Base-by-base conservation (phyloP, 2,113 vertebrate genomes). In the Gasterosteus nipponicus region DNA sequence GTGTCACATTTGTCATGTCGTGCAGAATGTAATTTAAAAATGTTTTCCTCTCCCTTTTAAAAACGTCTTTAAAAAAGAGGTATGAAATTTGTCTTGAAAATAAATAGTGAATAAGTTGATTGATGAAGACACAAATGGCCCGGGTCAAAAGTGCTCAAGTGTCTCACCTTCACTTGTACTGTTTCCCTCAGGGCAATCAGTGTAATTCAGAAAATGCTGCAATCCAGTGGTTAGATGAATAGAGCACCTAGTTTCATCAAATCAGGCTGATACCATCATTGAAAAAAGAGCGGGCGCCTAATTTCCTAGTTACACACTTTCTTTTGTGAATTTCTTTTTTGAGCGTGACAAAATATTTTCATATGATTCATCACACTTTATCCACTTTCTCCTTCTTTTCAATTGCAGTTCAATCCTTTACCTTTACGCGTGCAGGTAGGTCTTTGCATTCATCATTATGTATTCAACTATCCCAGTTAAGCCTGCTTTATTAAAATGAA, bases 391-490 rank as follows among this genome's bases (percentile, higher is more conserved):
- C 65, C 9, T 39, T 65, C 42, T 79, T 90, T 92, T 93, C 75
- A 92, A 94, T 95, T 96, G 81, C 93, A 95, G 94, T 96, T 80
- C 94, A 95, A 90, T 95, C 94, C 81, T 96, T 96, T 92, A 94
- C 95, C 87, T 96, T 96, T 89, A 96, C 93, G 63, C 93, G 92
- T 88, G 93, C 95, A 95, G 94, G 94, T 95, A 95, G 70, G 86
- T 84, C 86, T 78, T 51, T 44, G 53, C 57, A 56, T 38, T 7
- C 35, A 38, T 38, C 35, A 38, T 69, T 66, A 19, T 82, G 15
- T 44, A 57, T 63, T 38, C 3, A 77, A 76, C 69, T 66, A 66
- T 59, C 47, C 35, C 2, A 33, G 31, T 33, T 62, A 65, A 47
- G n/a, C 46, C 44, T 15, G 51, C 8, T 14, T 22, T 16, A 16